Evolutionary conservation across 1,140 invertebrate species (phyloP).

Genomic region (Callitettix versicolor): DNA sequence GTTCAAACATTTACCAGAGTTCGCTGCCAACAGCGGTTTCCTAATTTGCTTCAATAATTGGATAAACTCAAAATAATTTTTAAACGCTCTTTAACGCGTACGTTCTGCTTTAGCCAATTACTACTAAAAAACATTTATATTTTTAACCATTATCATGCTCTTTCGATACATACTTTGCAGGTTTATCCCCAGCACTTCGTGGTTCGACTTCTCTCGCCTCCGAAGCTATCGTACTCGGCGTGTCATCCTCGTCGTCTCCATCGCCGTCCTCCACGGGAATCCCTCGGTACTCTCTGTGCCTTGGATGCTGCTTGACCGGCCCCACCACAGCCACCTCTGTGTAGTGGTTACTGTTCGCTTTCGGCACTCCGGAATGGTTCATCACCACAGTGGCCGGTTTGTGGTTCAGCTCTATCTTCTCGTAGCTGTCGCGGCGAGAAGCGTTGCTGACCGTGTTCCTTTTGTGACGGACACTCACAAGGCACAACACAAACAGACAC

Average conservation of each 20-base stretch:
- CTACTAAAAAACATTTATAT: no score
- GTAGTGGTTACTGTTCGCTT: constrained; percentile 2
- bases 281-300: constrained; percentile 55
- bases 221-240: constrained; percentile 26
- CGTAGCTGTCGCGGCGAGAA: constrained; percentile 45
- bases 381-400: constrained; percentile 25
- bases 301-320: constrained; percentile 30
- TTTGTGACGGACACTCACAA: constrained; percentile 40
- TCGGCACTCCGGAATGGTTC: background rate
- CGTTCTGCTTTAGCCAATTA: no score
- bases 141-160: no score
- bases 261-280: constrained; percentile 40
- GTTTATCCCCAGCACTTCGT: no score
- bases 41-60: no score
- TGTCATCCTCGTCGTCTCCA: constrained; percentile 43
- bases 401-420: constrained; percentile 61
- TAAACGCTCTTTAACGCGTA: no score
- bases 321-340: constrained; percentile 31
- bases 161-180: no score
- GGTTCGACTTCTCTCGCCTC: background rate
- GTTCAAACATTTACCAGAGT: no score
- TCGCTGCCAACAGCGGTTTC: no score
- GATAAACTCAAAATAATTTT: no score
- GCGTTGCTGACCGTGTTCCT: constrained; percentile 26
- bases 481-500: constrained; percentile 47